Evolutionary conservation across 2,888 invertebrate genomes (phyloP), one percentile per base, ranked within the genome.

Genomic region (Julus scandinavius): DNA sequence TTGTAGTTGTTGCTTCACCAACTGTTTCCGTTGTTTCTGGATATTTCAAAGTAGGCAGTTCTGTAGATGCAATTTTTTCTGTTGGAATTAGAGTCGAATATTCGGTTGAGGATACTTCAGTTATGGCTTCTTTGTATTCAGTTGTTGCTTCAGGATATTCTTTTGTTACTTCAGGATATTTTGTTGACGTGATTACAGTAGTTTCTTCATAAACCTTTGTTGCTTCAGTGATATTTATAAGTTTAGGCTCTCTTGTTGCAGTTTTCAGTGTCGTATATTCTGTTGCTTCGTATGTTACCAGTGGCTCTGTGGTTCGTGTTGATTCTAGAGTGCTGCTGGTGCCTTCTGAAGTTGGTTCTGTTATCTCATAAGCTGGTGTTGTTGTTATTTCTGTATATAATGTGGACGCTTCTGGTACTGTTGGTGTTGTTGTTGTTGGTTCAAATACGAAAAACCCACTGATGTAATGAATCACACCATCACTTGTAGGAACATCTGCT

Each of bases 381-480:
- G n/a, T 50, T 15, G 54, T 54, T 50, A 20, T 6, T 54, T 45
- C 87, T 6, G 87, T 13, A 29, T 72, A 29, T 85, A 11, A 5
- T 41, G 85, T 85, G 11, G 85, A n/a, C 41, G 41, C 15, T 41
- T 85, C 85, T 17, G 17, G 49, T 41, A 20, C 20, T 85, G 85
- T 15, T 20, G 85, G 85, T 85, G 85, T 85, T 85, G 85, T 85
- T 9, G 45, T 11, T 20, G 7, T 45, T 85, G 29, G 58, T 38
- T 87, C 87, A 38, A 58, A 87, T 58, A 87, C 54, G n/a, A 88
- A 54, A 2, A 88, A 40, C 9, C 85, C 88, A 15, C 50, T 50
- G 40, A 88, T 84, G 63, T 85, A 50, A 40, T 88, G 88, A 54
- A 88, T 54, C 17, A 87, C 87, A 40, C 87, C 87, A 87, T 87